phyloP scores from a whole-genome alignment of 92 coral and sea anemone species.

The Desmophyllum pertusum region DNA sequence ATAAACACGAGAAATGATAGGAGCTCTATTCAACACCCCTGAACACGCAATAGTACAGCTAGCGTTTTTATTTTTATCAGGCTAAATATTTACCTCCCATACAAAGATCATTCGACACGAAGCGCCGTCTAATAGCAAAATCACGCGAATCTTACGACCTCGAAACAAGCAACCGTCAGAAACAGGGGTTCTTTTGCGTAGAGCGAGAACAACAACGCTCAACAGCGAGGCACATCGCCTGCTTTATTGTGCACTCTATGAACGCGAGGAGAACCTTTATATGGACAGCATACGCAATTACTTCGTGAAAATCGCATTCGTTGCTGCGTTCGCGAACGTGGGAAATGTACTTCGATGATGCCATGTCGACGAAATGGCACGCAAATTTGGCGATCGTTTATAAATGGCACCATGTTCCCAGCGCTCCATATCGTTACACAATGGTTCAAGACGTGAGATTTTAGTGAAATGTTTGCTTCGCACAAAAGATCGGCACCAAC shows the following conservation, averaged over 20 bases:
- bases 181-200: not conserved
- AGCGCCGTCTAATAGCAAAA: conserved; percentile 21
- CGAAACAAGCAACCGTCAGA: not conserved
- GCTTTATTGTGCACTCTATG: not conserved
- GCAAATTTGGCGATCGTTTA: not conserved
- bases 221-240: not conserved
- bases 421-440: not conserved
- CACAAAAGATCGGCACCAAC: conserved; percentile 65
- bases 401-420: not conserved
- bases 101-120: conserved; percentile 12
- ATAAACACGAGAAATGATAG: not conserved
- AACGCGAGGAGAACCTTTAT: not conserved
- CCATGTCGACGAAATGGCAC: conserved; percentile 7
- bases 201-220: not conserved
- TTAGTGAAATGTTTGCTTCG: conserved; percentile 57
- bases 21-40: not conserved
- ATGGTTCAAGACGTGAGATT: conserved; percentile 13
- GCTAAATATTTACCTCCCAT: conserved; percentile 33
- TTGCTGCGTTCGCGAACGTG: not conserved
- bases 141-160: conserved; percentile 26
- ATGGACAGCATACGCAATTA: not conserved
- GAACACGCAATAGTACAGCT: conserved; percentile 4
- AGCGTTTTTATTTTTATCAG: conserved; percentile 10
- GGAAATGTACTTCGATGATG: not conserved
- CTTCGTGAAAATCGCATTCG: not conserved